Conservation (phyloP, 2,888 invertebrate genomes). For the Drosophila ezoana region DNA sequence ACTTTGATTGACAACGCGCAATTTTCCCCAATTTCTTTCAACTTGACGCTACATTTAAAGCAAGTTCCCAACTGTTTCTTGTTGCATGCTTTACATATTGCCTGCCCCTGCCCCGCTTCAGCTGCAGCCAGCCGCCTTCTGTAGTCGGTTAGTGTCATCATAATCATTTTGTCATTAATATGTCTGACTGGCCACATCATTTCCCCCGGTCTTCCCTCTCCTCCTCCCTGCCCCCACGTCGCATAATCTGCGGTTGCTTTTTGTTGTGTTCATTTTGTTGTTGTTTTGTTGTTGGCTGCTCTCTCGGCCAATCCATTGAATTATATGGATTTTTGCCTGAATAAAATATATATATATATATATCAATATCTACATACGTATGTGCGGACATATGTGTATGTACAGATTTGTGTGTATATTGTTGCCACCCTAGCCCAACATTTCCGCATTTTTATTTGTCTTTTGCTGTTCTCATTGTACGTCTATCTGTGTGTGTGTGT, state of each 20-base stretch:
- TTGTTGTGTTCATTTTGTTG: conserved; percentile 65
- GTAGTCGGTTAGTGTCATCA: conserved; percentile 74
- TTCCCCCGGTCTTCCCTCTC: conserved; percentile 7
- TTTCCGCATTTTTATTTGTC: conserved; percentile 55
- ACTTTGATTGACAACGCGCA: conserved; percentile 11
- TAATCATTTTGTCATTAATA: conserved; percentile 84
- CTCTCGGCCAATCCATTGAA: conserved; percentile 71
- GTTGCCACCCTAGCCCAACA: conserved; percentile 54
- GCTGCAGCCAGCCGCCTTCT: neutral
- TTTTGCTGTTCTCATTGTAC: conserved; percentile 10
- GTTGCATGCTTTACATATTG: conserved; percentile 55
- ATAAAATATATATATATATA: conserved; percentile 60
- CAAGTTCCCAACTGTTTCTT: conserved; percentile 16
- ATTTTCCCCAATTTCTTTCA: conserved; percentile 13
- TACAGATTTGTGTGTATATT: conserved; percentile 20
- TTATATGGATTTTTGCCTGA: conserved; percentile 72
- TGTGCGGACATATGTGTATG: conserved; percentile 14
- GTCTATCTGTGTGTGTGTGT: conserved; percentile 39
- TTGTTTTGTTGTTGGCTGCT: conserved; percentile 44
- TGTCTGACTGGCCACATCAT: conserved; percentile 76
- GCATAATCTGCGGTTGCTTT: conserved; percentile 70
- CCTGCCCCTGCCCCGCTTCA: neutral
- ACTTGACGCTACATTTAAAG: conserved; percentile 48
- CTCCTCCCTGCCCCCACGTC: conserved; percentile 3
- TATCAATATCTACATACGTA: neutral